Base-by-base conservation (phyloP, 2,888 invertebrate species). In the Capitulum mitella region DNA sequence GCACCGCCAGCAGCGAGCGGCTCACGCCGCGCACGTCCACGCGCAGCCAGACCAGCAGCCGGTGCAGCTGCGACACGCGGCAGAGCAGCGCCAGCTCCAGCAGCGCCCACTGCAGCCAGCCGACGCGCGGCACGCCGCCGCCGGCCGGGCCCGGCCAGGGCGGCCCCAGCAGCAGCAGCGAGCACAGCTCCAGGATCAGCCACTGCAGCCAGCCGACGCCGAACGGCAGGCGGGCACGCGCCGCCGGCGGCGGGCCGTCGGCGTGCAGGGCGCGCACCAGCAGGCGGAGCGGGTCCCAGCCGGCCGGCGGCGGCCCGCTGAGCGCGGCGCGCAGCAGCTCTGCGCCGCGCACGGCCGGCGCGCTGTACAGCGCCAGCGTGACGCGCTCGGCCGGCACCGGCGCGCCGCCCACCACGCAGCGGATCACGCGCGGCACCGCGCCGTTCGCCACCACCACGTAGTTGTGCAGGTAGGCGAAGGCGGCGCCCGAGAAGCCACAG, bases 131-230 rank as follows among this genome's bases (percentile, higher is more conserved):
- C 46, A 29, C 43, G 43, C 8, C 37, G 46, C 46, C 46, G 75
- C 29, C 43, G 14, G 43, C 70, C 26, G 37, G 22, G 19, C 34
- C 37, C 37, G 29, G 37, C 70, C 70, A 70, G 37, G 70, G 70
- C 37, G 70, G 70, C 6, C 70, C 70, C 22, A 70, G 34, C 22
- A 70, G 32, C 70, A 32, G 19, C 37, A 70, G 10, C 70, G 70
- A 70, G 70, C 70, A 70, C 75, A 75, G 43, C 75, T 75, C 75
- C 75, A 75, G 75, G 46, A 75, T n/a, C 46, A 75, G 46, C 75
- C 75, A 75, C 43, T 46, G 75, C 75, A 75, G 75, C 75, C 75
- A 75, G 75, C 75, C 75, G 29, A 75, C 43, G 46, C 29, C 37
- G 37, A 70, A 32, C 70, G 70, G 70, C 37, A 70, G 10, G 70